phyloP scores from a whole-genome alignment of 2,797 vertebrate species.

The Garrulus glandarius region DNA sequence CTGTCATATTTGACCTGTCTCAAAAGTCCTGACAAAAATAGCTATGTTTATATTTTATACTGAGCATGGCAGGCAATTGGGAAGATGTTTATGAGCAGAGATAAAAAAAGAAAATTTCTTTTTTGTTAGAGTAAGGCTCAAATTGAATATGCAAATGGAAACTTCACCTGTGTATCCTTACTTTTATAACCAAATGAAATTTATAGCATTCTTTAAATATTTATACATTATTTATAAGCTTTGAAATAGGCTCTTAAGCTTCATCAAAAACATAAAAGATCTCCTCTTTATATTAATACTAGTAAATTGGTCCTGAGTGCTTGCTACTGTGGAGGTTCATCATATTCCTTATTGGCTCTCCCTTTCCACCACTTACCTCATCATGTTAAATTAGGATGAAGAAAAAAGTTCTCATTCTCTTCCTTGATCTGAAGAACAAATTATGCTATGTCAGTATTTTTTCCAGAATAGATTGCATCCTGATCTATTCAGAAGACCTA shows the following conservation, averaged over 20 bases:
- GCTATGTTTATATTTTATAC: not conserved
- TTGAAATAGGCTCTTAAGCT: not conserved
- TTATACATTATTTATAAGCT: not conserved
- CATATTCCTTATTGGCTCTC: not conserved
- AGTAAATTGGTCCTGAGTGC: not conserved
- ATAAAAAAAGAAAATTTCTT: not conserved
- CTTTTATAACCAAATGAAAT: not conserved
- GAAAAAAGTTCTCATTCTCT: not conserved
- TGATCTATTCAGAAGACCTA: not conserved
- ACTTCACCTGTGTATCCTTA: not conserved
- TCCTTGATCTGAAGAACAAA: not conserved
- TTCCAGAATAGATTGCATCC: not conserved
- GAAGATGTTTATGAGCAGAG: not conserved
- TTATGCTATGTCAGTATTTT: not conserved
- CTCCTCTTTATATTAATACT: not conserved
- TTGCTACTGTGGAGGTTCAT: not conserved
- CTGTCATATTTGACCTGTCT: not conserved
- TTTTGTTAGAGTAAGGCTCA: not conserved
- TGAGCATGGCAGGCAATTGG: not conserved
- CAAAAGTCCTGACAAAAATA: not conserved
- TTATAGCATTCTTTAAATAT: not conserved
- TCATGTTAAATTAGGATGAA: not conserved
- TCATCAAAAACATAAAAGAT: not conserved
- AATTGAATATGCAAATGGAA: not conserved
- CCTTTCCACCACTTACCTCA: not conserved